These are phyloP conservation scores for Folsomia candida DNA, from an alignment of 2,888 invertebrate genomes.

Conservation along the genomic window DNA sequence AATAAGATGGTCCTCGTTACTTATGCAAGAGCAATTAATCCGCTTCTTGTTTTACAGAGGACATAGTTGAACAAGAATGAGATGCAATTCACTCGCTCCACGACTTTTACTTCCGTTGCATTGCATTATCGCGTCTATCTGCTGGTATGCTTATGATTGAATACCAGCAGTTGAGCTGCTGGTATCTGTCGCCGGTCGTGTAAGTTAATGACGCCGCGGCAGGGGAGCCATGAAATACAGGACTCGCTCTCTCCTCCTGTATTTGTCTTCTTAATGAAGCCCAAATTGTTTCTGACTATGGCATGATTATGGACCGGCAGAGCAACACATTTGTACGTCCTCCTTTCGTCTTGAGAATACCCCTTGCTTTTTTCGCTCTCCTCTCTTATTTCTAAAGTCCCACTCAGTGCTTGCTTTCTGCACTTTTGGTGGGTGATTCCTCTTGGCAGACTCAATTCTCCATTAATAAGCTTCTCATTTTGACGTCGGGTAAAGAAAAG, in stretches of 20 bases:
- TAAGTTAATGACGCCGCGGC: slow-evolving; percentile 1
- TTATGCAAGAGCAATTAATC: background rate
- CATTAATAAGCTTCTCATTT: too few species aligned
- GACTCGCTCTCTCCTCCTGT: slow-evolving; percentile 18
- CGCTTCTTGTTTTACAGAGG: background rate
- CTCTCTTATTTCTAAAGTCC: background rate
- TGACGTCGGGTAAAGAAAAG: too few species aligned
- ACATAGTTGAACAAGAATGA: background rate
- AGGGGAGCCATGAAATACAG: slow-evolving; percentile 3
- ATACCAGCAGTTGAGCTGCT: background rate
- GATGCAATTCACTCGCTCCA: background rate
- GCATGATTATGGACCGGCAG: background rate
- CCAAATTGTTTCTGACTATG: slow-evolving; percentile 25
- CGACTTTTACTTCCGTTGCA: background rate
- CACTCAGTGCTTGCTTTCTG: background rate
- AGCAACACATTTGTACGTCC: too few species aligned
- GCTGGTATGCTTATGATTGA: background rate
- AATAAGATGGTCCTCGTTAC: slow-evolving; percentile 1
- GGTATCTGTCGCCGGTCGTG: background rate
- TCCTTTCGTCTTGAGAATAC: too few species aligned
- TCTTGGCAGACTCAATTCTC: too few species aligned
- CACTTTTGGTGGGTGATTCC: background rate
- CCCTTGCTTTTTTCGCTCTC: background rate
- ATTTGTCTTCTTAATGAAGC: slow-evolving; percentile 26
- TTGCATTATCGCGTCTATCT: background rate